phyloP scores from a whole-genome alignment of 2,797 vertebrate genomes.

The Protosalanx chinensis region DNA sequence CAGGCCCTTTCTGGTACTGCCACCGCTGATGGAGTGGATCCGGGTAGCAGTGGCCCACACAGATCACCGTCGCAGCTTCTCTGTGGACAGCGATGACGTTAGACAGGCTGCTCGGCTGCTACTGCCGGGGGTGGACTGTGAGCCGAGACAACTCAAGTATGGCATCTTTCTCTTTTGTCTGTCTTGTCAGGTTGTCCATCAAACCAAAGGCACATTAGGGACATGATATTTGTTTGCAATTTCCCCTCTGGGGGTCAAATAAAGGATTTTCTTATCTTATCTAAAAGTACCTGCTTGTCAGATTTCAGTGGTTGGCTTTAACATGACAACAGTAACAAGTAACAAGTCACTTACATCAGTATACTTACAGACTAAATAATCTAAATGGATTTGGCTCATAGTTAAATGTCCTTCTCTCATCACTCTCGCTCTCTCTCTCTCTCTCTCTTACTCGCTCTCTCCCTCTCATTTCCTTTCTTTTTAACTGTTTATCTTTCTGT shows the following conservation, averaged over 20 bases:
- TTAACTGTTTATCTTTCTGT: not conserved
- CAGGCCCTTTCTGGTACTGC: slow-evolving; percentile 78
- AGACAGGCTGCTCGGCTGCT: slow-evolving; percentile 78
- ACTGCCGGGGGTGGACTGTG: slow-evolving; percentile 79
- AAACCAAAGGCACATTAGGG: too few species aligned
- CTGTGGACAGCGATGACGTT: slow-evolving; percentile 80
- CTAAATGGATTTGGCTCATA: not conserved
- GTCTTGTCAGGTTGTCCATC: too few species aligned
- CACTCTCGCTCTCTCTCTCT: not conserved
- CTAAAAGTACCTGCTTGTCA: not conserved
- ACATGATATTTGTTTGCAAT: not conserved
- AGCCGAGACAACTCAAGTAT: slow-evolving; percentile 78
- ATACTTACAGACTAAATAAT: not conserved
- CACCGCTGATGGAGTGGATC: slow-evolving; percentile 83
- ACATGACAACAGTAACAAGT: slow-evolving; percentile 13
- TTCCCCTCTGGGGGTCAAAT: too few species aligned
- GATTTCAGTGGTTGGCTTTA: slow-evolving; percentile 2
- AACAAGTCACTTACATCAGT: slow-evolving; percentile 15
- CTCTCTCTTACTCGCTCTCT: slow-evolving; percentile 6
- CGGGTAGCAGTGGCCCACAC: slow-evolving; percentile 77
- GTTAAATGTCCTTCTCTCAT: too few species aligned
- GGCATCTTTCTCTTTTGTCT: slow-evolving; percentile 10
- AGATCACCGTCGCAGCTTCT: slow-evolving; percentile 76
- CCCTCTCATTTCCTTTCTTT: not conserved
- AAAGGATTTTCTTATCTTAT: too few species aligned